Evolutionary conservation across 2,888 invertebrate species (phyloP).

Genomic region (Cerastis rubricosa): DNA sequence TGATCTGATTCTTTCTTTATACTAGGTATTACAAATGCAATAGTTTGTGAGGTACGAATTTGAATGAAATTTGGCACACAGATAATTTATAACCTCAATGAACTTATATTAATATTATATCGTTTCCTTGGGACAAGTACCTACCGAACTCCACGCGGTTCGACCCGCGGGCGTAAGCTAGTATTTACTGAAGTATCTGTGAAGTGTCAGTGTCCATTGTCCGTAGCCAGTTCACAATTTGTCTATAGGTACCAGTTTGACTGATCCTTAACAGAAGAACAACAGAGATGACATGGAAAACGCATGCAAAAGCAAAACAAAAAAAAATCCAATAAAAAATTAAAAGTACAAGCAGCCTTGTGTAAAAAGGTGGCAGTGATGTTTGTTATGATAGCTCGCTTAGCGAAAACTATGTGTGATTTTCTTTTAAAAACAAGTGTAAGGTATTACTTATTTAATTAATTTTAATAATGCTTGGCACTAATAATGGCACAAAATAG

Average conservation of each 20-base stretch:
- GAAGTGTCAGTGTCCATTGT: not conserved
- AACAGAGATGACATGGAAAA: conserved; percentile 19
- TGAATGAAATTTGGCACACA: not conserved
- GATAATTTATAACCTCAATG: not conserved
- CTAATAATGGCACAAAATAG: not conserved
- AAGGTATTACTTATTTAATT: no score
- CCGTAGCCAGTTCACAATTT: no score
- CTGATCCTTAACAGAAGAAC: conserved; percentile 6
- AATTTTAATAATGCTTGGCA: not conserved
- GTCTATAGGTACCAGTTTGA: not conserved
- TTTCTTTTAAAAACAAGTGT: not conserved
- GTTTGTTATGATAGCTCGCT: no score
- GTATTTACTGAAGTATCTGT: not conserved
- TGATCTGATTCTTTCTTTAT: not conserved
- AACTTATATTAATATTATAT: no score
- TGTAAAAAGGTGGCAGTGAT: not conserved
- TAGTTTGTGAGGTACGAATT: not conserved
- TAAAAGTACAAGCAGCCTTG: no score
- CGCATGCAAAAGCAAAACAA: conserved; percentile 39
- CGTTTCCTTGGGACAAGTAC: not conserved
- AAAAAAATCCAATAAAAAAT: not conserved
- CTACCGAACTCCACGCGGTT: not conserved
- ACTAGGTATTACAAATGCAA: not conserved
- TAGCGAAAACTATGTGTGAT: not conserved
- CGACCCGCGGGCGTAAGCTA: not conserved